Base-by-base conservation (phyloP, 2,888 invertebrate species). In the Orchestes rusci region DNA sequence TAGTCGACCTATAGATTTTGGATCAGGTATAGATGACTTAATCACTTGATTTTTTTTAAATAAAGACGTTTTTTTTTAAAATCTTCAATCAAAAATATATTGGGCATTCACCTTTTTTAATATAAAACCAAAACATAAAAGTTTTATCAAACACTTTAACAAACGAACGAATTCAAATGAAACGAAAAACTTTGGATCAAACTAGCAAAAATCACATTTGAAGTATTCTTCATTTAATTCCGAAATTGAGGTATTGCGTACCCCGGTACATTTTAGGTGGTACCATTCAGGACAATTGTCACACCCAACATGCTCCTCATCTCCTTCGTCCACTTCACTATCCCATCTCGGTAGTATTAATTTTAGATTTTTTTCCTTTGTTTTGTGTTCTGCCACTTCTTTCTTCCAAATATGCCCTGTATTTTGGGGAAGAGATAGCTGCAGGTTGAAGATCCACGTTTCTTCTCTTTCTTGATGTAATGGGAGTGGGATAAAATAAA, bases 351-450 rank as follows among this genome's bases (percentile, higher is more conserved):
- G 23, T 10, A 23, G 7, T 10, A 7, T 23, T 23, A n/a, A n/a
- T 23, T 10, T 10, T 23, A 10, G 23, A 23, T 23, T 23, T 38
- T 4, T 38, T 38, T 37, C 3, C 23, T 8, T 7, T 8, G 3
- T 27, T 37, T 37, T 27, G 30, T 39, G 31, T 16, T 28, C 17
- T 31, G 30, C 3, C 18, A 39, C 30, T 32, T 39, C 39, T 39
- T 15, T 39, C n/a, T 39, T 31, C 31, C 15, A 39, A 39, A 39
- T 39, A 39, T 17, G 39, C 31, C 13, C 39, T 4, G 39, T 39
- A 31, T 30, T 39, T 39, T 39, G 31, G 39, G 18, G 39, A 39
- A 39, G 39, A 39, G 37, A 37, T 32, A 39, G 38, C 28, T 29
- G 38, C 38, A 27, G 3, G 38, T 5, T 34, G 35, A 34, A 17